These are phyloP conservation scores for Oedothorax gibbosus DNA, from an alignment of 1,140 invertebrate genomes.

Conservation along the genomic window DNA sequence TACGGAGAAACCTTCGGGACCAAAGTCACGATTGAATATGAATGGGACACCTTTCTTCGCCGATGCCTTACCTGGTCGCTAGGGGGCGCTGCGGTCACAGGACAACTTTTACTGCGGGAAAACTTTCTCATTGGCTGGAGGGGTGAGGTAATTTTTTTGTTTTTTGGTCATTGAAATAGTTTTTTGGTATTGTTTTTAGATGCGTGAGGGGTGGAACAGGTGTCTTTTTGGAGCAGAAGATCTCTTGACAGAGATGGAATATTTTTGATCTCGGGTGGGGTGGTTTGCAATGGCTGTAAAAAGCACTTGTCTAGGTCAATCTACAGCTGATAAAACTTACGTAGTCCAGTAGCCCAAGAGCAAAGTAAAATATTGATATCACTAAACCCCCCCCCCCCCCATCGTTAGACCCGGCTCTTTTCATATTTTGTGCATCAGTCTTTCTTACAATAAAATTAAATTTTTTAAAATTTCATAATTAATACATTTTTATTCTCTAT, in stretches of 20 bases:
- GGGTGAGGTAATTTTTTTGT: conserved; percentile 5
- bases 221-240: conserved; percentile 43
- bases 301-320: no score
- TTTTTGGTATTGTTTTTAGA: not conserved
- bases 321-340: no score
- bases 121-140: conserved; percentile 37
- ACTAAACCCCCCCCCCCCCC: no score
- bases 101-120: conserved; percentile 31
- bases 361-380: no score
- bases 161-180: conserved; percentile 20
- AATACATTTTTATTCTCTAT: no score
- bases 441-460: no score
- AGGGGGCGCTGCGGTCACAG: conserved; percentile 28
- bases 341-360: no score
- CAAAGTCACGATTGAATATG: conserved; percentile 29
- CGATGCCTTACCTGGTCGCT: conserved; percentile 41
- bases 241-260: not conserved
- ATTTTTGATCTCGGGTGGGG: no score
- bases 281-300: no score
- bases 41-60: conserved; percentile 42
- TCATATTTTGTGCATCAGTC: no score
- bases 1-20: conserved; percentile 21
- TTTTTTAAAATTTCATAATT: no score
- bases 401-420: no score
- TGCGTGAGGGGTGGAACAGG: conserved; percentile 23